Conservation (phyloP, 2,888 invertebrate species). For the Odontocolon sp. region DNA sequence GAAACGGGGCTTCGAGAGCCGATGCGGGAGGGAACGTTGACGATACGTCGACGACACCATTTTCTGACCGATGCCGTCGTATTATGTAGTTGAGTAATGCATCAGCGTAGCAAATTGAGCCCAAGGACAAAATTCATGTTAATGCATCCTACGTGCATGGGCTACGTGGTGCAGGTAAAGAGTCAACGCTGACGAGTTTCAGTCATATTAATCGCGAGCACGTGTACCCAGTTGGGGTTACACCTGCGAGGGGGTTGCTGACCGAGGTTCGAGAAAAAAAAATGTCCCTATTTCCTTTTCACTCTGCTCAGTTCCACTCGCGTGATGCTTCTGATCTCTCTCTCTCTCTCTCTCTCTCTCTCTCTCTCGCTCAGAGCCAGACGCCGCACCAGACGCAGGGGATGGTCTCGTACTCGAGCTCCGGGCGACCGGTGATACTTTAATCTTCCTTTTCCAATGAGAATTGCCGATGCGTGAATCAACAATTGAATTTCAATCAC, state of each 20-base stretch:
- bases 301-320: conserved; percentile 32
- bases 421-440: conserved; percentile 46
- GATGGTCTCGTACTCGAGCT: conserved; percentile 32
- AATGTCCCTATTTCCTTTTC: conserved; percentile 38
- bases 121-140: no score
- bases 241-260: background rate
- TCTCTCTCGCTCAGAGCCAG: conserved; percentile 7
- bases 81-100: background rate
- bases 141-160: no score
- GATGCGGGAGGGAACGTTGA: background rate
- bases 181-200: conserved; percentile 47
- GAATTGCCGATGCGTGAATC: conserved; percentile 67
- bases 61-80: no score
- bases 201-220: conserved; percentile 29
- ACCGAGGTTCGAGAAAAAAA: conserved; percentile 14
- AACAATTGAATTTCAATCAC: conserved; percentile 65
- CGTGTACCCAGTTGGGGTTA: conserved; percentile 34
- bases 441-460: conserved; percentile 53
- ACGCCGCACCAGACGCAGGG: conserved; percentile 30
- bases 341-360: background rate
- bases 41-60: no score
- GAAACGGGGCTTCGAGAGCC: conserved; percentile 15
- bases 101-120: background rate
- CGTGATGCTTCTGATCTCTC: conserved; percentile 7
- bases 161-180: conserved; percentile 17